These are phyloP conservation scores for Archocentrus centrarchus DNA, from an alignment of 2,113 vertebrate species.

Conservation along the genomic window DNA sequence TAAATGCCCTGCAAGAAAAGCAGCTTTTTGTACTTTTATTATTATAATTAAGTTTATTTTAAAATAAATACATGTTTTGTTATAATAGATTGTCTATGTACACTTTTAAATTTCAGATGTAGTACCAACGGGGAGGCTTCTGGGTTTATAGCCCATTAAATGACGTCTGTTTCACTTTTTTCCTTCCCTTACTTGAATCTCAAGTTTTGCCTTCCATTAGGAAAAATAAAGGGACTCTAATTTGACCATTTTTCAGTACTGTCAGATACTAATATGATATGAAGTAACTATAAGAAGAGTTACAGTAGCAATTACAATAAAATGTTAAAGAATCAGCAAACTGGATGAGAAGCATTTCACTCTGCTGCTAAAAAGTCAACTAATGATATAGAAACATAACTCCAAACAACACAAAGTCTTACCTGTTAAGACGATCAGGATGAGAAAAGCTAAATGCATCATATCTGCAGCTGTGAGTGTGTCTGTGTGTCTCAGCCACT, in stretches of 20 bases:
- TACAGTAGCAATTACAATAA: not conserved
- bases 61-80: not conserved
- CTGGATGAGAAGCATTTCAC: not conserved
- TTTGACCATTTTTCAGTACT: not conserved
- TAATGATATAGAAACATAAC: not conserved
- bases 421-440: slow-evolving; percentile 66
- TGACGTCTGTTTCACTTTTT: not conserved
- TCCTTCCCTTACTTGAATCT: not conserved
- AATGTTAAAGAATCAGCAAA: not conserved
- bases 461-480: slow-evolving; percentile 27
- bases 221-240: not conserved
- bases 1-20: no score
- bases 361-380: not conserved
- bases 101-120: not conserved
- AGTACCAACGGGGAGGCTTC: not conserved
- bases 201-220: not conserved
- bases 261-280: not conserved
- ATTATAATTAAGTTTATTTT: not conserved
- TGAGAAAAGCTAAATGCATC: slow-evolving; percentile 27
- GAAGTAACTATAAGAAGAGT: not conserved
- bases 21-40: no score
- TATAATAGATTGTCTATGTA: not conserved
- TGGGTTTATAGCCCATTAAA: not conserved
- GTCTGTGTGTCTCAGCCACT: not conserved
- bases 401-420: slow-evolving; percentile 17